A percentile compares a stretch with the other conserved stretches of the same genome.
phyloP scores from a whole-genome alignment of 2,113 vertebrate genomes.

The Urocynchramus pylzowi region DNA sequence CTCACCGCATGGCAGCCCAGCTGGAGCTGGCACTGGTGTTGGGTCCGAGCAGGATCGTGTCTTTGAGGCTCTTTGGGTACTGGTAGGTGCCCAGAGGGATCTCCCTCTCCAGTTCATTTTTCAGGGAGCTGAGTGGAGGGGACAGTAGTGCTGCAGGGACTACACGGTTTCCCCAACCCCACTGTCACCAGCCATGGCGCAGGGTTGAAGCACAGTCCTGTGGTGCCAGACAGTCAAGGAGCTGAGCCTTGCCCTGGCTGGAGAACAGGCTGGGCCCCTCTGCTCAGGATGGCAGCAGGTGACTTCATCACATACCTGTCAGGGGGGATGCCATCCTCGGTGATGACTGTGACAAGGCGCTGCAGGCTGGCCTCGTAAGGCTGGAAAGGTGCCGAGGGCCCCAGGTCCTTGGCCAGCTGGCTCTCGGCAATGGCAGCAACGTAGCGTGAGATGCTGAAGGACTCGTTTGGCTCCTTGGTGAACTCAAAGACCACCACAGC shows the following conservation, averaged over 20 bases:
- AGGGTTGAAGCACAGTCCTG: not conserved
- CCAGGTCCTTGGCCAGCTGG: conserved; percentile 76
- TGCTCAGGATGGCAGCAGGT: not conserved
- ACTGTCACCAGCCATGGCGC: rapidly evolving
- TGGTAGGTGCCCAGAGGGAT: conserved; percentile 34
- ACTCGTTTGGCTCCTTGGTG: conserved; percentile 27
- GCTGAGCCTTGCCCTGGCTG: not conserved
- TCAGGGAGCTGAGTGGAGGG: not conserved
- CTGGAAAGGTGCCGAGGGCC: conserved; percentile 73
- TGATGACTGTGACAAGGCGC: not conserved
- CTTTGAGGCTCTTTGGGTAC: conserved; percentile 55
- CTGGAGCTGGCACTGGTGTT: not conserved
- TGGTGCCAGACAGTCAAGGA: not conserved
- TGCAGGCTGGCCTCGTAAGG: conserved; percentile 46
- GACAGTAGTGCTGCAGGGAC: not conserved
- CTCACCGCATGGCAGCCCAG: conserved; percentile 62
- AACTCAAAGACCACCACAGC: conserved; percentile 79
- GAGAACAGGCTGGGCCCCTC: not conserved
- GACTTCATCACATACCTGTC: conserved; percentile 59
- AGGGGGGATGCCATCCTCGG: conserved; percentile 78
- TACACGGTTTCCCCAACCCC: not conserved
- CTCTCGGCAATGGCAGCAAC: conserved; percentile 72
- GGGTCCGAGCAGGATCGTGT: not conserved
- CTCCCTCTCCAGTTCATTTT: not conserved
- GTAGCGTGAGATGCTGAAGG: conserved; percentile 81